Base-by-base conservation (phyloP, 2,113 vertebrate species). In the Actenoides lindsayi region DNA sequence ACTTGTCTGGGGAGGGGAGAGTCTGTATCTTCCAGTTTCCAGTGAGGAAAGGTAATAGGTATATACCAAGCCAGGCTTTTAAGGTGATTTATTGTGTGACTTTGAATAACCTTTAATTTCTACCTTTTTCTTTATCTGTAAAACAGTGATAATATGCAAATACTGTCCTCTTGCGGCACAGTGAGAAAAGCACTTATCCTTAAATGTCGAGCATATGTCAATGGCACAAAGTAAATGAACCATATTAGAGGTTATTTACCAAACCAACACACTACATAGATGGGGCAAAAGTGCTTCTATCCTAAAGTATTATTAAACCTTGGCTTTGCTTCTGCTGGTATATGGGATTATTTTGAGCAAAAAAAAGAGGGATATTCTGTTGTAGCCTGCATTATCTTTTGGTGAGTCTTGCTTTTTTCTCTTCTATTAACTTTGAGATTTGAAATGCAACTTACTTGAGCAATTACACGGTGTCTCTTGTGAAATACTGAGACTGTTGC, bases 331-430 rank as follows among this genome's bases (percentile, higher is more conserved):
- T 83, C 89, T 92, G 87, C 71, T 89, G 62, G 50, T 83, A 19
- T 71, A 10, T 56, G 94, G 76, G 56, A 57, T 88, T 83, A 39
- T 79, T 89, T 56, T 63, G 37, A 89, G 62, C 6, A 12, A 51
- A 51, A 19, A 9, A 5, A 4, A 20, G 19, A 74, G 16, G 28
- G 39, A 25, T 68, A 13, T 76, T 68, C 7, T 67, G 27, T 95
- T 91, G 57, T 91, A 95, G 41, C 88, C 93, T 88, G 59, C 54
- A 11, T 77, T 96, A 70, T 68, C 44, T 70, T 77, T 74, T 1
- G 86, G 89, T 94, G 83, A 96, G 90, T 88, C 83, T 96, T 79
- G n/a, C 28, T 76, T 73, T 89, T 60, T 71, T 93, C 53, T 83
- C 39, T 89, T 87, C 33, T 95, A 0, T 96, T 89, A 90, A 87